A percentile compares a stretch with the other conserved stretches of the same genome.
Evolutionary conservation across 2,888 invertebrate species (phyloP).

Genomic region (Eristalinus sepulchralis): DNA sequence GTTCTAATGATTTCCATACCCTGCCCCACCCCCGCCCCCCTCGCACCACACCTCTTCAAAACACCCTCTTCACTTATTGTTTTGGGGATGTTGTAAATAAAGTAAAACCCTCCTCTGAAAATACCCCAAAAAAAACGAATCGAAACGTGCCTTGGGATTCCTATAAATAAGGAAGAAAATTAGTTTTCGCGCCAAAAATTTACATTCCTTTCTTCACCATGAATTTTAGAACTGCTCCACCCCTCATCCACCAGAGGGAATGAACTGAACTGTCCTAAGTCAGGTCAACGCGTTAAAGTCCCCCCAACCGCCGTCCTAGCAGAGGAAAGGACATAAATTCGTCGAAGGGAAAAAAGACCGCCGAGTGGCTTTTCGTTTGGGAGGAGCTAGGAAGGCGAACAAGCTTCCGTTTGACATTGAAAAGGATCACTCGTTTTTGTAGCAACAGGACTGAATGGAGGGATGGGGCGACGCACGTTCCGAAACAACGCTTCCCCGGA

Average conservation of each 20-base stretch:
- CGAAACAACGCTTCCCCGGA: constrained; percentile 8
- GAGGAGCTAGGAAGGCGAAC: background rate
- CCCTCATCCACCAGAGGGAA: background rate
- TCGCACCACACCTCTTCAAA: background rate
- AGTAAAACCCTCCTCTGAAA: background rate
- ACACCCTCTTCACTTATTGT: background rate
- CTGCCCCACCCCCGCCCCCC: background rate
- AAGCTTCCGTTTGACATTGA: constrained; percentile 23
- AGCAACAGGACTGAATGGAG: constrained; percentile 30
- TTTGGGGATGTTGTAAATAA: constrained; percentile 22
- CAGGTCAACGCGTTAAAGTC: constrained; percentile 1
- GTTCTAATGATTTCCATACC: constrained; percentile 24
- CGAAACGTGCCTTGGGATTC: background rate
- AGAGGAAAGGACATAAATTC: constrained; percentile 18
- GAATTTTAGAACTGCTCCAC: background rate
- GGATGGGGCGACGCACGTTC: constrained; percentile 15
- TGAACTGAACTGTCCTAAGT: background rate
- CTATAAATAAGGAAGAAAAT: constrained; percentile 29
- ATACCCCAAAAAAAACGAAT: background rate
- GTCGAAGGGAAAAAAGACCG: background rate
- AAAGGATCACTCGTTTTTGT: constrained; percentile 13
- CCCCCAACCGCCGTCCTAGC: background rate
- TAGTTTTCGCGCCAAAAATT: constrained; percentile 56
- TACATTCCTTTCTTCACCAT: background rate
- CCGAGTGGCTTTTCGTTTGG: background rate